These are phyloP conservation scores for Poecilobothrus nobilitatus DNA, from an alignment of 2,888 invertebrate species.

Conservation along the genomic window DNA sequence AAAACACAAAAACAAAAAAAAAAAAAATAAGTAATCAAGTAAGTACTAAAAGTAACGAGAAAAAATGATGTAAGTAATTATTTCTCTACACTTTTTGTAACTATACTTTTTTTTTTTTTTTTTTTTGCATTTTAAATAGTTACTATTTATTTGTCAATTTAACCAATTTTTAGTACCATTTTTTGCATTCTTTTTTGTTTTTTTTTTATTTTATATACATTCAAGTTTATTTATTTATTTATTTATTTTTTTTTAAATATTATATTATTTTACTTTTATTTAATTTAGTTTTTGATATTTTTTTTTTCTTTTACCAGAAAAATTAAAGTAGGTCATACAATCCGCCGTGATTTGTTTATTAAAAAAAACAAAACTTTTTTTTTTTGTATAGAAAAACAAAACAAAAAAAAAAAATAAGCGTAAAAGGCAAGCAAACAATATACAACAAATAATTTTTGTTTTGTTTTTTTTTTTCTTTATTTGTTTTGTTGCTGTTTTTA, in stretches of 20 bases:
- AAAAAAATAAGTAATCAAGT: too few relatives aligned
- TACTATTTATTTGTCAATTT: not conserved
- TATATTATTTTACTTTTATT: not conserved
- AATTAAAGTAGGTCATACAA: not conserved
- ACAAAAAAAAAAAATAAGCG: not conserved
- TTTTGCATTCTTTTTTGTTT: not conserved
- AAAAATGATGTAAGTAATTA: too few relatives aligned
- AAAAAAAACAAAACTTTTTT: too few relatives aligned
- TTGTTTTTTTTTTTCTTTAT: not conserved
- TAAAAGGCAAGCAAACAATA: not conserved
- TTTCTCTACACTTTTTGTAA: too few relatives aligned
- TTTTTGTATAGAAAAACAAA: too few relatives aligned
- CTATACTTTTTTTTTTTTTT: not conserved
- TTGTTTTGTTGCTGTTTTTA: not conserved
- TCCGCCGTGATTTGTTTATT: not conserved
- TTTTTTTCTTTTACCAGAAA: not conserved
- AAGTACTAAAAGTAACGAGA: too few relatives aligned
- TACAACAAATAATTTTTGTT: not conserved
- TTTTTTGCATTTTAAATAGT: not conserved
- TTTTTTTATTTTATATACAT: not conserved
- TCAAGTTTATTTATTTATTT: too few relatives aligned
- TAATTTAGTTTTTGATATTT: too few relatives aligned
- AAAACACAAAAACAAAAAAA: too few relatives aligned
- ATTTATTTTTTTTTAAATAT: not conserved
- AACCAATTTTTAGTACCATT: constrained; percentile 2